A percentile compares a stretch with the other conserved stretches of the same genome.
Evolutionary conservation across 2,797 vertebrate species (phyloP).

Genomic region (Poecilia velifera): DNA sequence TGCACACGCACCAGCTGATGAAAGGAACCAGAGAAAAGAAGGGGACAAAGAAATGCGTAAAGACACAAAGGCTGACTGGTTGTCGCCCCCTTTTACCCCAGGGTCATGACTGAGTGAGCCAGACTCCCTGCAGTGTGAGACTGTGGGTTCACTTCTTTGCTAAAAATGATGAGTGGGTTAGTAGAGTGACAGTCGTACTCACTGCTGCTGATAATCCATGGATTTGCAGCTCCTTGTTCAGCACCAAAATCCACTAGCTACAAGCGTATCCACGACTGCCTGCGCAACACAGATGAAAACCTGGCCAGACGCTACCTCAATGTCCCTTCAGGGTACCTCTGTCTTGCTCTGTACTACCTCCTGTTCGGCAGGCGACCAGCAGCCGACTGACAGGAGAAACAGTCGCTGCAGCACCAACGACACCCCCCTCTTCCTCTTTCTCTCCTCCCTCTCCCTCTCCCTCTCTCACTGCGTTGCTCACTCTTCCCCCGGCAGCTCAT

Average conservation of each 20-base stretch:
- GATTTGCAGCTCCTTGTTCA: slow-evolving; percentile 49
- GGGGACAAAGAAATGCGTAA: slow-evolving; percentile 28
- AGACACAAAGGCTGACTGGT: slow-evolving; percentile 43
- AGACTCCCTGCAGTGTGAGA: slow-evolving; percentile 64
- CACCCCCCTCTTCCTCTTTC: slow-evolving; percentile 44
- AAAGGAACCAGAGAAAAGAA: slow-evolving; percentile 39
- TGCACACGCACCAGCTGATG: slow-evolving; percentile 43
- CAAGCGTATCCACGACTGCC: slow-evolving; percentile 33
- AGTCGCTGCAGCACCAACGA: slow-evolving; percentile 70
- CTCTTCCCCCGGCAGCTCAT: slow-evolving; percentile 65
- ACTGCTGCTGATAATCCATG: slow-evolving; percentile 72
- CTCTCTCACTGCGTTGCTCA: slow-evolving; percentile 63
- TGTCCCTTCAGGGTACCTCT: slow-evolving; percentile 37
- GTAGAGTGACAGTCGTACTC: slow-evolving; percentile 58
- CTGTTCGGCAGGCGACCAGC: slow-evolving; percentile 73
- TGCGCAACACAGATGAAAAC: slow-evolving; percentile 38
- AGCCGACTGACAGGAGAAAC: slow-evolving; percentile 86
- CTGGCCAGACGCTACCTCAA: slow-evolving; percentile 44
- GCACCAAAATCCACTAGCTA: slow-evolving; percentile 45
- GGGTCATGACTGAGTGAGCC: slow-evolving; percentile 54
- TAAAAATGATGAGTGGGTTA: slow-evolving; percentile 58
- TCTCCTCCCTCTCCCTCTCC: slow-evolving; percentile 63
- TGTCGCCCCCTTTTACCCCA: slow-evolving; percentile 34
- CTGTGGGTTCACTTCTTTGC: slow-evolving; percentile 51
- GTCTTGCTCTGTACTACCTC: slow-evolving; percentile 62